Percentiles rank a stretch among this genome's conserved stretches.
phyloP scores from a whole-genome alignment of 1,140 invertebrate genomes.

The Manduca sexta region DNA sequence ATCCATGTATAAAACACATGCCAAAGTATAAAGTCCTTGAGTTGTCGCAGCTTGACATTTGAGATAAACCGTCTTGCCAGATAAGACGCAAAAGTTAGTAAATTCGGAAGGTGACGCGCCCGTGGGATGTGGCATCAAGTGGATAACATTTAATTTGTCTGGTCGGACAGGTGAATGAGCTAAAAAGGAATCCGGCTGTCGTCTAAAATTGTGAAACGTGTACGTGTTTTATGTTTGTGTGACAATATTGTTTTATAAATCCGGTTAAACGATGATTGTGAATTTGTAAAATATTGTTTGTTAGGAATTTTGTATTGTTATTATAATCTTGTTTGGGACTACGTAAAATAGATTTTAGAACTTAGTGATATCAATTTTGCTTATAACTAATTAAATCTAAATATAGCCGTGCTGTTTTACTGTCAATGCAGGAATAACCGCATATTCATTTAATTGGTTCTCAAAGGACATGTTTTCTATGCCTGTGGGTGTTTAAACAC shows the following conservation, averaged over 20 bases:
- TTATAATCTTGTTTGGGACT: too few relatives aligned
- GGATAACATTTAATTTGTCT: conserved; percentile 1
- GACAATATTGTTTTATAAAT: neutral
- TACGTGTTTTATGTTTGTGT: neutral
- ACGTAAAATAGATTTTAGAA: too few relatives aligned
- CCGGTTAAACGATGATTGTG: neutral
- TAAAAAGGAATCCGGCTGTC: conserved; percentile 4
- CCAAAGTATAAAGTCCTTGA: conserved; percentile 27
- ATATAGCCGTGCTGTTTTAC: too few relatives aligned
- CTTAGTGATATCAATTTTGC: too few relatives aligned
- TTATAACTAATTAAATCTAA: too few relatives aligned
- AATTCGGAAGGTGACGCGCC: neutral
- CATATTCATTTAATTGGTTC: too few relatives aligned
- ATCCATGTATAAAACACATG: neutral
- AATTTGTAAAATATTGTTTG: too few relatives aligned
- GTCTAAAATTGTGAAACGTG: neutral
- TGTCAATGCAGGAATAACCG: too few relatives aligned
- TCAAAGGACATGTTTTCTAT: too few relatives aligned
- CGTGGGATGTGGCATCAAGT: neutral
- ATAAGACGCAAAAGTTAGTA: conserved; percentile 9
- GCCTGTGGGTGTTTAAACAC: too few relatives aligned
- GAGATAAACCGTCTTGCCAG: conserved; percentile 23
- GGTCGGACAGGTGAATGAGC: conserved; percentile 11
- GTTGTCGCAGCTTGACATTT: conserved; percentile 19
- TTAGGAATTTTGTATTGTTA: too few relatives aligned